Evolutionary conservation across 2,113 vertebrate genomes (phyloP).

Genomic region (Labrus mixtus): DNA sequence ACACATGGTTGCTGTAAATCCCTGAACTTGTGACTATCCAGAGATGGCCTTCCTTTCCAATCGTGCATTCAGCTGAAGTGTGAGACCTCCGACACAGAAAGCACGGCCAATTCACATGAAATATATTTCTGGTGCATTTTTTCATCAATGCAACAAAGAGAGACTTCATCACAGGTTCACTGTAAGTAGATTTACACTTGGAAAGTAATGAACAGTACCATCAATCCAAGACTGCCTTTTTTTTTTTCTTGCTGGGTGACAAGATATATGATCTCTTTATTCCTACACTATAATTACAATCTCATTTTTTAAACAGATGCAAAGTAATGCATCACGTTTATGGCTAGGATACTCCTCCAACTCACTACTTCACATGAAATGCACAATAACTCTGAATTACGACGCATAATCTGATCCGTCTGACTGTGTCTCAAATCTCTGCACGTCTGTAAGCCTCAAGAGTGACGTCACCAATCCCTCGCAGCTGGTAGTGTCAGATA

Average conservation of each 20-base stretch:
- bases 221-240: not conserved
- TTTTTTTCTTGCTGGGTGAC: too few relatives aligned
- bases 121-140: not conserved
- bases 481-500: conserved; percentile 23
- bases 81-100: conserved; percentile 18
- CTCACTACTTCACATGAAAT: not conserved
- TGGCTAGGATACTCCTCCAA: not conserved
- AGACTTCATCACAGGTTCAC: not conserved
- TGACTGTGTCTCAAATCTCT: not conserved
- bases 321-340: conserved; percentile 5
- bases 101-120: not conserved
- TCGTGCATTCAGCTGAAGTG: not conserved
- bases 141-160: not conserved
- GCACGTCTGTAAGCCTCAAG: conserved; percentile 1
- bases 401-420: not conserved
- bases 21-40: conserved; percentile 13
- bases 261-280: too few relatives aligned
- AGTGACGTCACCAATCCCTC: not conserved
- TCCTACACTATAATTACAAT: too few relatives aligned
- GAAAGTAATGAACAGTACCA: not conserved
- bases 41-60: not conserved
- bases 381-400: conserved; percentile 17
- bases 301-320: conserved; percentile 6
- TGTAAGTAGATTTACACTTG: not conserved
- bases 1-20: too few relatives aligned